These are phyloP conservation scores for Ligdia adustata DNA, from an alignment of 2,888 invertebrate genomes.

Conservation along the genomic window DNA sequence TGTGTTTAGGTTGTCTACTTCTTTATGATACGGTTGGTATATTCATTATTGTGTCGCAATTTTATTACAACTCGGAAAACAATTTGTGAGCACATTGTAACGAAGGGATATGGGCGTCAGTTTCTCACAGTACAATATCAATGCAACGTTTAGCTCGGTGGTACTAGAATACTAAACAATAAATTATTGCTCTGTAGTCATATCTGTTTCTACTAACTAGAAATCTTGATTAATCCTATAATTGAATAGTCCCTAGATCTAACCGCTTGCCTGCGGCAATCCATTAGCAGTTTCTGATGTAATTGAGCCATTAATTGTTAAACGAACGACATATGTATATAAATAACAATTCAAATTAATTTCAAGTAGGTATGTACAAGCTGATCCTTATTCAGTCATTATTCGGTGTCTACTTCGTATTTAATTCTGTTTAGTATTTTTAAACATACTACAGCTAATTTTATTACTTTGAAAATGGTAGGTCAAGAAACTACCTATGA, in stretches of 20 bases:
- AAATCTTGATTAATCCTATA: background rate
- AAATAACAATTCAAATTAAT: no score
- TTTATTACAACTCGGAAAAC: slow-evolving; percentile 25
- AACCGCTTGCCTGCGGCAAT: background rate
- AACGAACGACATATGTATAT: no score
- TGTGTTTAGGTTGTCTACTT: background rate
- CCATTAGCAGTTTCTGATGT: background rate
- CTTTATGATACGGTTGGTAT: background rate
- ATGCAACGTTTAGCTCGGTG: slow-evolving; percentile 5
- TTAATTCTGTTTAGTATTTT: no score
- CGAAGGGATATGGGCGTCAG: slow-evolving; percentile 45
- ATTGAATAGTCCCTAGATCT: background rate
- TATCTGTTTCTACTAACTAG: background rate
- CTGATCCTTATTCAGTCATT: no score
- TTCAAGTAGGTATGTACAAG: no score
- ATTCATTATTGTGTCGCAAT: slow-evolving; percentile 15
- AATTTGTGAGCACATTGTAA: slow-evolving; percentile 16
- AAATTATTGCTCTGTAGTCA: no score
- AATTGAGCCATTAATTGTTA: background rate
- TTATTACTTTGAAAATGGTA: no score
- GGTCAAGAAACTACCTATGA: no score
- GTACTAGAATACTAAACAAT: no score
- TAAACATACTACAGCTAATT: no score
- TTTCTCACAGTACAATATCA: slow-evolving; percentile 46
- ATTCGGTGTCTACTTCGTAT: no score